Base-by-base conservation (phyloP, 2,113 vertebrate species). In the Vicugna pacos region DNA sequence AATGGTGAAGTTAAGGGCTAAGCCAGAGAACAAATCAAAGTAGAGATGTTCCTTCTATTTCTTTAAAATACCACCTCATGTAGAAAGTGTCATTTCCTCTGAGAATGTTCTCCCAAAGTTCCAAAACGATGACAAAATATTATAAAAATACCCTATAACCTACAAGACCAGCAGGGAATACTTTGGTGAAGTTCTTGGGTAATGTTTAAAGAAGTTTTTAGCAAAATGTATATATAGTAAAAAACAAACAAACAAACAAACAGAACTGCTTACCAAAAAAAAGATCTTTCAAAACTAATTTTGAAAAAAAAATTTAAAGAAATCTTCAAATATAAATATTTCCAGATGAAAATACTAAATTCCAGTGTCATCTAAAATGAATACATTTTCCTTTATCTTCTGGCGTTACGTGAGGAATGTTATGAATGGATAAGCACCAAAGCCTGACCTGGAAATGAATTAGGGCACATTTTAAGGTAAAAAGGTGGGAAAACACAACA, bases 221-320 rank as follows among this genome's bases (percentile, higher is more conserved):
- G 22, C n/a, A 77, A 75, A 81, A n/a, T 22, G 72, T 52, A 77
- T 70, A 82, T 38, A 89, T 65, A 76, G 22, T 54, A 89, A n/a
- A 54, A 83, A 2, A 24, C 56, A 42, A 42, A 38, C 4, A 38
- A 38, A 38, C 38, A 38, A 42, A 42, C 38, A 42, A 42, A 42
- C 38, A 42, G 38, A 42, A 52, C 19, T 38, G n/a, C 64, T 13
- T 60, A 52, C 4, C 38, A 42, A 42, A 67, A 35, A 32, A 20
- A 77, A 70, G 5, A 19, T 11, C 0, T 58, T 79, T 87, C 48
- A 58, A 89, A 85, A 73, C 54, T 69, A 91, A 70, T 80, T 93
- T 91, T 89, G 73, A 35, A 75, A 80, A 82, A 77, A 76, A 32
- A 42, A 50, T 88, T 89, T 65, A 88, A 93, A 67, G 6, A 89